Conservation (phyloP, 92 coral and sea anemone species). For the Epizoanthus ramosus region DNA sequence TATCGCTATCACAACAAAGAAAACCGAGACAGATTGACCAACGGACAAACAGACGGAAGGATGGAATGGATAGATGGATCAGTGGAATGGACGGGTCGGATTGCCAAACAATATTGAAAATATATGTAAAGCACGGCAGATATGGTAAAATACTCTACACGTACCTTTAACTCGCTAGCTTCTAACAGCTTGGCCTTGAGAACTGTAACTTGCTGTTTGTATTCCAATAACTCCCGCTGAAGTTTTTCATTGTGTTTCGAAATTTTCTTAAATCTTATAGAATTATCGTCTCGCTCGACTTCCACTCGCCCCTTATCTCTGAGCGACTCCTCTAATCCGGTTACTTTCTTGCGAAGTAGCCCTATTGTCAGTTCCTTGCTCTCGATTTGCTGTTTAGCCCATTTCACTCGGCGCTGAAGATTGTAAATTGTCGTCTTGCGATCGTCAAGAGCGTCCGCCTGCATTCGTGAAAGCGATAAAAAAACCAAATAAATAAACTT, state of each 20-base stretch:
- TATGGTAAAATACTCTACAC: neutral
- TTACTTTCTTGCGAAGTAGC: slow-evolving; percentile 81
- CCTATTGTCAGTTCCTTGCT: slow-evolving; percentile 96
- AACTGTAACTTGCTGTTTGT: slow-evolving; percentile 81
- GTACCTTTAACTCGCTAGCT: slow-evolving; percentile 90
- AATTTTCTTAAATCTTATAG: slow-evolving; percentile 83
- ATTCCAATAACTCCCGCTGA: slow-evolving; percentile 88
- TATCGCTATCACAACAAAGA: no score
- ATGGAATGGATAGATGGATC: no score
- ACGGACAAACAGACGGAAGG: no score
- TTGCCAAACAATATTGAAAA: no score
- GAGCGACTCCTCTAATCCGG: slow-evolving; percentile 83
- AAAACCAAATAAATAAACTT: neutral
- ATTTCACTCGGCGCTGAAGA: slow-evolving; percentile 90
- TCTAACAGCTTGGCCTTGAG: slow-evolving; percentile 87
- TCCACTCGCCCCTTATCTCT: slow-evolving; percentile 93
- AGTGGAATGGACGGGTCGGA: no score
- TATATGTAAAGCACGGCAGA: no score
- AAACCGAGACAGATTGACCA: no score
- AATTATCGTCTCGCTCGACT: slow-evolving; percentile 93
- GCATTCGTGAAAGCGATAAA: neutral
- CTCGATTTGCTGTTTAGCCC: slow-evolving; percentile 97
- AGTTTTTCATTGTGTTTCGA: slow-evolving; percentile 92
- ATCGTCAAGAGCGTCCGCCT: slow-evolving; percentile 96
- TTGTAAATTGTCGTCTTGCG: slow-evolving; percentile 93